A percentile compares a stretch with the other conserved stretches of the same genome.
These are phyloP conservation scores for Notamacropus eugenii DNA, from an alignment of 2,797 vertebrate genomes.

Conservation along the genomic window DNA sequence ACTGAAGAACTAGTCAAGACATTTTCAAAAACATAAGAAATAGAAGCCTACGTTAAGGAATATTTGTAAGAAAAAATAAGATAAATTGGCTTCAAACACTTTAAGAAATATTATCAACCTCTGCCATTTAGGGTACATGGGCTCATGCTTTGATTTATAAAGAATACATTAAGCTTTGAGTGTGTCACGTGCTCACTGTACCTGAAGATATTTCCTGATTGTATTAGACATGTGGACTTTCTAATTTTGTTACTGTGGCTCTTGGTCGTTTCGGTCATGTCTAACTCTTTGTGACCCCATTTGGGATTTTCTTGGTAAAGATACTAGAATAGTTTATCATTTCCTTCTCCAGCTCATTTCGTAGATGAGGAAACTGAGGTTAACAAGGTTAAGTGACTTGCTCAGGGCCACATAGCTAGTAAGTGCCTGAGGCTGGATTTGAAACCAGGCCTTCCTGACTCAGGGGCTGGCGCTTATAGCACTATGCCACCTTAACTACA, in stretches of 20 bases:
- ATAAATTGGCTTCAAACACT: constrained; percentile 57
- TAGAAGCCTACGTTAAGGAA: constrained; percentile 54
- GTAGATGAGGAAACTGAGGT: background rate
- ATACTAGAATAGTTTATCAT: background rate
- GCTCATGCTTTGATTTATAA: constrained; percentile 40
- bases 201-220: constrained; percentile 36
- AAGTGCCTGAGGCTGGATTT: background rate
- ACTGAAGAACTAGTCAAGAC: background rate
- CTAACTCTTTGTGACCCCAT: background rate
- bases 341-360: background rate
- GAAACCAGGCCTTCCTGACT: background rate
- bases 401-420: background rate
- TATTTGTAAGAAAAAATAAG: constrained; percentile 60
- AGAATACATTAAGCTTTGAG: constrained; percentile 37
- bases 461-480: background rate
- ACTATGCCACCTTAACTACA: background rate
- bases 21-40: constrained; percentile 56
- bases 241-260: background rate
- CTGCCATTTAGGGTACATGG: constrained; percentile 43
- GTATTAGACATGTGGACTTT: constrained; percentile 36
- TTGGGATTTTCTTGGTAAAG: background rate
- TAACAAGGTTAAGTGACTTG: background rate
- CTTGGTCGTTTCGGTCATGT: background rate
- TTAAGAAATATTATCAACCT: constrained; percentile 54
- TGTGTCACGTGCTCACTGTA: constrained; percentile 39